Conservation (phyloP, 2,888 invertebrate genomes). For the Torymus tubicola region DNA sequence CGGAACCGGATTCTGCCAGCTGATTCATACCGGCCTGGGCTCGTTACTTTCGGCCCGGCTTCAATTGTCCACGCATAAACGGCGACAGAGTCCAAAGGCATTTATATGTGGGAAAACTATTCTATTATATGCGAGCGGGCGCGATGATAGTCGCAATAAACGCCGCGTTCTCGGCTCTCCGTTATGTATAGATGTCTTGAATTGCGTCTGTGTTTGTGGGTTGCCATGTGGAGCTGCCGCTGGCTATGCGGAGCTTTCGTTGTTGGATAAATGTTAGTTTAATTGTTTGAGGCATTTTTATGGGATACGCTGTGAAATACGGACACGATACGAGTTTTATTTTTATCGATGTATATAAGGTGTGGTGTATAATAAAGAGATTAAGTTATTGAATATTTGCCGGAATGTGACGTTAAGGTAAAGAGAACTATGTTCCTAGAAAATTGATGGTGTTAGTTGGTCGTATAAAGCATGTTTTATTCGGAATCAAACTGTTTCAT, state of each 20-base stretch:
- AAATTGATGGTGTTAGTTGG: too few relatives aligned
- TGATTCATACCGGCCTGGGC: constrained; percentile 38
- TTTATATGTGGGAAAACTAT: constrained; percentile 49
- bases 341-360: too few relatives aligned
- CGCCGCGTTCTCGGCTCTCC: neutral
- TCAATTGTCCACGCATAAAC: constrained; percentile 37
- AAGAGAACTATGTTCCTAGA: too few relatives aligned
- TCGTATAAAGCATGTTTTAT: too few relatives aligned
- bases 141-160: constrained; percentile 46
- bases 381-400: neutral
- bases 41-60: constrained; percentile 47
- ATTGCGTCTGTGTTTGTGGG: neutral
- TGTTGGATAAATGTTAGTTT: constrained; percentile 28
- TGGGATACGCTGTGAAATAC: too few relatives aligned
- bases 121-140: constrained; percentile 41
- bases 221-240: neutral
- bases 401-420: too few relatives aligned
- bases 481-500: too few relatives aligned
- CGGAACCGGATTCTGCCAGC: constrained; percentile 52
- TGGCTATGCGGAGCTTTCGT: neutral
- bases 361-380: neutral
- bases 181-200: too few relatives aligned
- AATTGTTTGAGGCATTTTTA: constrained; percentile 12
- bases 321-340: too few relatives aligned
- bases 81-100: constrained; percentile 3